Evolutionary conservation across 2,888 invertebrate species (phyloP).

Genomic region (Tenthredo distinguenda): DNA sequence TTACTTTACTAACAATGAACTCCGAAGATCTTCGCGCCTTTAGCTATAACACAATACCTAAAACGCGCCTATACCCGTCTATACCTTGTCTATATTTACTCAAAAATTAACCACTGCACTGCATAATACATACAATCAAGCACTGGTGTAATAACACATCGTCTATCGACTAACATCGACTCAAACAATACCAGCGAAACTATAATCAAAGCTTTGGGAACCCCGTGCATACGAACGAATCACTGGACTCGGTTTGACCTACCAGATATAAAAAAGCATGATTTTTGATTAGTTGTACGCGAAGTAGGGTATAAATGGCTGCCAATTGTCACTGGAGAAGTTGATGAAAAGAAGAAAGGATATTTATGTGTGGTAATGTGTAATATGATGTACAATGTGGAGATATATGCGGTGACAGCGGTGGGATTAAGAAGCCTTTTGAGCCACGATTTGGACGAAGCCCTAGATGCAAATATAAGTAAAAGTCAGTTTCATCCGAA

Average conservation of each 20-base stretch:
- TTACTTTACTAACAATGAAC: neutral
- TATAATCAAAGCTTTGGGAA: neutral
- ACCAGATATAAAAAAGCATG: neutral
- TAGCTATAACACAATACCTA: neutral
- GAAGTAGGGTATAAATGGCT: too few relatives aligned
- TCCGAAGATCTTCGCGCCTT: neutral
- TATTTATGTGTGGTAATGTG: neutral
- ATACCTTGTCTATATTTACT: neutral
- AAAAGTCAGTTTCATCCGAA: conserved; percentile 11
- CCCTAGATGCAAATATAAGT: neutral
- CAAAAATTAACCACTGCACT: too few relatives aligned
- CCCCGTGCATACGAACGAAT: neutral
- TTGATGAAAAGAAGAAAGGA: neutral
- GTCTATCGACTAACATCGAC: neutral
- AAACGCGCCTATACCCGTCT: neutral
- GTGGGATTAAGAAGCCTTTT: conserved; percentile 9
- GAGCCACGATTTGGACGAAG: conserved; percentile 1
- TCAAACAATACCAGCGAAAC: neutral
- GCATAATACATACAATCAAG: neutral
- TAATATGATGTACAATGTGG: neutral
- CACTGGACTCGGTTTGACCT: neutral
- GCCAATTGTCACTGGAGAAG: neutral
- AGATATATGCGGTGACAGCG: neutral
- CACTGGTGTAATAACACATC: neutral
- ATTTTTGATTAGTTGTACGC: neutral